Evolutionary conservation across 2,797 vertebrate species (phyloP), one percentile per base, ranked within the genome.

Genomic region (Sitta carolinensis): DNA sequence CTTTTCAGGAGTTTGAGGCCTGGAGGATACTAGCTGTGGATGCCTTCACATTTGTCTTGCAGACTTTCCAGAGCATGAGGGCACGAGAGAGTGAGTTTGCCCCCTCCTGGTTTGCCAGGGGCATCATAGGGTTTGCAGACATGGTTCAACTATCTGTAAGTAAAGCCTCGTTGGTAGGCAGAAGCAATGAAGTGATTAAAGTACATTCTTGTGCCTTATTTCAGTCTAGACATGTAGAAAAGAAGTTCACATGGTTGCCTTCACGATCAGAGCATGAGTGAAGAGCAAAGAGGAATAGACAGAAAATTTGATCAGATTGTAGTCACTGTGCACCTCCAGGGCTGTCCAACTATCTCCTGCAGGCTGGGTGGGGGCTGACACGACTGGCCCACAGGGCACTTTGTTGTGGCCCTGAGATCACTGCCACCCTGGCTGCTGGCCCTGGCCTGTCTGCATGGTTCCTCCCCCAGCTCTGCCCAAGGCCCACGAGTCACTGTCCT

Each of bases 291-390:
- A 73, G 10, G 57, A 61, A 57, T 0, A 9, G 14, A 16, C 6
- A 20, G 66, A 88, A 84, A 50, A 51, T 69, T 3, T 61, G 36
- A 68, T 34, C 26, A 0, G 0, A 7, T 47, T 1, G 1, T 15
- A 38, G 25, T 20, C 0, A 0, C 13, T 54, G 12, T 32, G 30
- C 8, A 16, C 9, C 30, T 16, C 26, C 43, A 51, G 45, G 3
- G 2, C 6, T 11, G 5, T 29, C 68, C 34, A 62, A 0, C 1
- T 8, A 10, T 22, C 30, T 42, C 7, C 38, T 34, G 11, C 25
- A 66, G 16, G 5, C 20, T 52, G n/a, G 10, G 17, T 36, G 26
- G n/a, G 7, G 20, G 5, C 23, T 54, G 50, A n/a, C 9, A 80
- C 0, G 0, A 19, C 7, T 27, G 29, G 48, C 21, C 11, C 27